phyloP scores from a whole-genome alignment of 2,113 vertebrate genomes.

The pig (Sus scrofa) region DNA sequence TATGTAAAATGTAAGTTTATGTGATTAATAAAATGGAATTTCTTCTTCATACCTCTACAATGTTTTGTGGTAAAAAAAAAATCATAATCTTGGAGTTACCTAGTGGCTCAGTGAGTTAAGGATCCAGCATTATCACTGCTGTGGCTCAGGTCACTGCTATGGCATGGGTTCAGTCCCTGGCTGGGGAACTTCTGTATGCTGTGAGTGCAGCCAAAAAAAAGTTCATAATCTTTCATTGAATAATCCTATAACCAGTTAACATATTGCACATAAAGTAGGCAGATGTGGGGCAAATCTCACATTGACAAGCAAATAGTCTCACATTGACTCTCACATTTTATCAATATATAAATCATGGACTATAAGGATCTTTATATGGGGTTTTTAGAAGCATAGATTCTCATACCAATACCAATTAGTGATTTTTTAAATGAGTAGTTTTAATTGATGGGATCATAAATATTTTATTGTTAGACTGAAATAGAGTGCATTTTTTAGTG shows the following conservation, averaged over 20 bases:
- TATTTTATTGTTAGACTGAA: conserved; percentile 39
- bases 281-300: no score
- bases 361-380: background rate
- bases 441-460: background rate
- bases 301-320: conserved; percentile 34
- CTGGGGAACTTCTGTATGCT: no score
- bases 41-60: background rate
- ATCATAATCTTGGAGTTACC: no score
- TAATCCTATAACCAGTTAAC: background rate
- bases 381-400: background rate
- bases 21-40: background rate
- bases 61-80: background rate
- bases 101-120: no score
- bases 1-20: background rate
- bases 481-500: background rate
- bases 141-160: no score
- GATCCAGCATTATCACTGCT: no score
- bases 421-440: conserved; percentile 24
- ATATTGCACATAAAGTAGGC: background rate
- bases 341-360: background rate
- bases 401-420: conserved; percentile 45
- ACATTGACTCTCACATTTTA: background rate
- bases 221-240: background rate
- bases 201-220: no score
- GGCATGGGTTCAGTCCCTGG: no score